phyloP scores from a whole-genome alignment of 2,888 invertebrate genomes.

The Athalia cordata region DNA sequence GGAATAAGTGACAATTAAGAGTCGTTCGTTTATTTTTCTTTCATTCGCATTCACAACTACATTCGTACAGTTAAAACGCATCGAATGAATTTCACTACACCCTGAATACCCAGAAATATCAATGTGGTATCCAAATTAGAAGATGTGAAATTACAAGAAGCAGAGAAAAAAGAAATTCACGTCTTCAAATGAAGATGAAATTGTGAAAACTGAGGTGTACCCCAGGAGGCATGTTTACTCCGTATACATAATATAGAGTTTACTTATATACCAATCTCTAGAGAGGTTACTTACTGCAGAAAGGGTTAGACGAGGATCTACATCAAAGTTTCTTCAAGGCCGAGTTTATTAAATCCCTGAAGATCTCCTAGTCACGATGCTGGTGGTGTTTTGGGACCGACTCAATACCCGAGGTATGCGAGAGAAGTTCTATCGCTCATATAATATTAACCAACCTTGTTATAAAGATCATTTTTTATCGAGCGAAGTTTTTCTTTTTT shows the following conservation, averaged over 20 bases:
- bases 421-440: neutral
- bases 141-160: too few relatives aligned
- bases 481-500: neutral
- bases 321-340: conserved; percentile 7
- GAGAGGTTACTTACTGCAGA: neutral
- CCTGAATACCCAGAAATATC: too few relatives aligned
- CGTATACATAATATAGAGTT: neutral
- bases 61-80: too few relatives aligned
- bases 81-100: too few relatives aligned
- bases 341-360: conserved; percentile 30
- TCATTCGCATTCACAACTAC: too few relatives aligned
- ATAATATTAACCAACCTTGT: conserved; percentile 23
- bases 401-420: conserved; percentile 17
- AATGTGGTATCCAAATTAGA: too few relatives aligned
- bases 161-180: neutral
- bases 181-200: neutral
- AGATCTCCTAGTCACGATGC: conserved; percentile 22
- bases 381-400: neutral
- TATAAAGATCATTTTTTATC: conserved; percentile 7
- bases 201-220: neutral
- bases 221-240: too few relatives aligned
- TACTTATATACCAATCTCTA: conserved; percentile 19
- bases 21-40: too few relatives aligned
- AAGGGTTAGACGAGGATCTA: conserved; percentile 33
- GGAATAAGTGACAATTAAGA: too few relatives aligned